Evolutionary conservation across 2,113 vertebrate species (phyloP).

Genomic region (Caloenas nicobarica): DNA sequence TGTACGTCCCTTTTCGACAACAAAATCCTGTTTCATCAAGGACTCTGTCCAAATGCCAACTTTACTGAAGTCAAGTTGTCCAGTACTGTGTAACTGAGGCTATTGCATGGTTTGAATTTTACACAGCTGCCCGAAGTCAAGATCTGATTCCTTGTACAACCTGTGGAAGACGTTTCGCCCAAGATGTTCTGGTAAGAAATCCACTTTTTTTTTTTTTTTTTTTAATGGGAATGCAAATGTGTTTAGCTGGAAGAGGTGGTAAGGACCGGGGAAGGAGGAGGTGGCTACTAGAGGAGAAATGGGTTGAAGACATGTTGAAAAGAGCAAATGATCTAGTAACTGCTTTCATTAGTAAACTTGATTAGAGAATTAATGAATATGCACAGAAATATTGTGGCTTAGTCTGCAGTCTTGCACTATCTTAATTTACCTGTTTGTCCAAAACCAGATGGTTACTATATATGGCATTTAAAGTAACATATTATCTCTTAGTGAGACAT

Average conservation of each 20-base stretch:
- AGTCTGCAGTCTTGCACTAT: not conserved
- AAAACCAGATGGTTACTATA: not conserved
- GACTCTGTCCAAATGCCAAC: not conserved
- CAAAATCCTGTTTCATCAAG: not conserved
- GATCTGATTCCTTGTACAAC: slow-evolving; percentile 62
- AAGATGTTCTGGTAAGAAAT: slow-evolving; percentile 70
- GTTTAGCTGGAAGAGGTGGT: slow-evolving; percentile 42
- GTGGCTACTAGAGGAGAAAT: not conserved
- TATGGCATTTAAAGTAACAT: not conserved
- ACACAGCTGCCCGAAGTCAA: slow-evolving; percentile 51
- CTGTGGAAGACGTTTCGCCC: slow-evolving; percentile 67
- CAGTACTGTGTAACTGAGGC: not conserved
- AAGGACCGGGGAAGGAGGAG: not conserved
- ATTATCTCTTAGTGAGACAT: not conserved
- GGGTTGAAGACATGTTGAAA: slow-evolving; percentile 31
- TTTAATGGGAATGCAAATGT: not conserved
- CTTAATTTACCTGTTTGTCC: not conserved
- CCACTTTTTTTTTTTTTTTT: not conserved
- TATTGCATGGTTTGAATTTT: slow-evolving; percentile 45
- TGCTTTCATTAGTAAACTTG: not conserved
- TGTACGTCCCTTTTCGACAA: not conserved
- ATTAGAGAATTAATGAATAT: not conserved
- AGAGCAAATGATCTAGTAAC: not conserved
- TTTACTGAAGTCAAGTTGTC: not conserved
- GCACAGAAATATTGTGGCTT: not conserved